These are phyloP conservation scores for Augochlorella aurata DNA, from an alignment of 2,888 invertebrate genomes.

Conservation along the genomic window DNA sequence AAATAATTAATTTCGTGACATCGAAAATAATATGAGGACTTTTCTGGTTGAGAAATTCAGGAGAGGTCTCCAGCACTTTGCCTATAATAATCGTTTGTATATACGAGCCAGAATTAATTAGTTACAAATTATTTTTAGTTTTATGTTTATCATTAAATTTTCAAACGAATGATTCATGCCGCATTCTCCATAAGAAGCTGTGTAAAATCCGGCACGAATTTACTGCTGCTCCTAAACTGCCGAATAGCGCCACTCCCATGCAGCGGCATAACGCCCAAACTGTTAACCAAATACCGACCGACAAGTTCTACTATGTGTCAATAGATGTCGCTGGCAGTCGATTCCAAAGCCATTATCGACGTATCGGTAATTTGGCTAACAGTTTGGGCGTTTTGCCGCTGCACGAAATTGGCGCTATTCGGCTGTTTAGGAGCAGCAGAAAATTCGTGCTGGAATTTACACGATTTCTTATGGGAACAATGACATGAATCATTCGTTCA, in stretches of 20 bases:
- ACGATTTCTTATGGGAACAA: background rate
- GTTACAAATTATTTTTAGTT: too few relatives aligned
- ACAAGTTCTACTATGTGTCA: too few relatives aligned
- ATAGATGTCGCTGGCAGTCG: background rate
- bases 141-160: too few relatives aligned
- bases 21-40: too few relatives aligned
- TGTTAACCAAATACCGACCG: background rate
- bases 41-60: too few relatives aligned
- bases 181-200: background rate
- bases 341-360: background rate
- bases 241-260: background rate
- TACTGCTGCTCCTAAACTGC: background rate
- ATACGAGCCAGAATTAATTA: too few relatives aligned
- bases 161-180: background rate
- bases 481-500: background rate
- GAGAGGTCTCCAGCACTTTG: too few relatives aligned
- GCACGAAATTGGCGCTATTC: background rate
- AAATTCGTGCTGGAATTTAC: background rate
- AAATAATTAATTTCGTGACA: too few relatives aligned
- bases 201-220: background rate
- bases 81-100: too few relatives aligned
- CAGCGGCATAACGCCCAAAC: background rate
- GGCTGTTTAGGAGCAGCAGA: background rate
- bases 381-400: background rate
- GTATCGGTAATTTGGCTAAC: background rate